phyloP scores from a whole-genome alignment of 64 coral and sea anemone species.

The Acropora yongei region DNA sequence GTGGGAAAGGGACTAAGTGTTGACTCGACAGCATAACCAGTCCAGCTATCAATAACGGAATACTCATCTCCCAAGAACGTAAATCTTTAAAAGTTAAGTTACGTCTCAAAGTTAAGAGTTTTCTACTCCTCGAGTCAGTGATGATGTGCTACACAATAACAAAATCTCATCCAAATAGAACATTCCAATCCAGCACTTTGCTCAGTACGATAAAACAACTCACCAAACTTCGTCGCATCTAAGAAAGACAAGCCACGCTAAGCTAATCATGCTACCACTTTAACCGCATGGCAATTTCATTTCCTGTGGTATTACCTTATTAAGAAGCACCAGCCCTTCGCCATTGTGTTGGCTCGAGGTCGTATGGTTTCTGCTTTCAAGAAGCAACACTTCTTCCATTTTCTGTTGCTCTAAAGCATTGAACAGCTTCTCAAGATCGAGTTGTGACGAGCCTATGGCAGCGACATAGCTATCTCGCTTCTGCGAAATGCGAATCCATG shows the following conservation, averaged over 20 bases:
- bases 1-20: no score
- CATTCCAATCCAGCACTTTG: no score
- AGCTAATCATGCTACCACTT: background rate
- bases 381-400: slow-evolving; percentile 36
- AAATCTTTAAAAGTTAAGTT: no score
- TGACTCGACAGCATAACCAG: no score
- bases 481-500: slow-evolving; percentile 19
- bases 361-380: background rate
- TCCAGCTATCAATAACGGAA: no score
- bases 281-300: background rate
- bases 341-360: background rate
- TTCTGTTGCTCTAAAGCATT: background rate
- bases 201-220: no score
- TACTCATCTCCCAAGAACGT: no score
- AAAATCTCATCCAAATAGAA: no score
- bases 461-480: slow-evolving; percentile 38
- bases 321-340: background rate
- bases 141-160: no score
- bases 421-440: background rate
- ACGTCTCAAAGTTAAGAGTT: no score
- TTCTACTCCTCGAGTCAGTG: no score
- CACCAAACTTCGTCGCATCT: no score
- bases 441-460: slow-evolving; percentile 22
- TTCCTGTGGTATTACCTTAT: background rate
- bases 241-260: background rate